Evolutionary conservation across 1,140 invertebrate species (phyloP), one percentile per base, ranked within the genome.

Genomic region (Drosophila grimshawi): DNA sequence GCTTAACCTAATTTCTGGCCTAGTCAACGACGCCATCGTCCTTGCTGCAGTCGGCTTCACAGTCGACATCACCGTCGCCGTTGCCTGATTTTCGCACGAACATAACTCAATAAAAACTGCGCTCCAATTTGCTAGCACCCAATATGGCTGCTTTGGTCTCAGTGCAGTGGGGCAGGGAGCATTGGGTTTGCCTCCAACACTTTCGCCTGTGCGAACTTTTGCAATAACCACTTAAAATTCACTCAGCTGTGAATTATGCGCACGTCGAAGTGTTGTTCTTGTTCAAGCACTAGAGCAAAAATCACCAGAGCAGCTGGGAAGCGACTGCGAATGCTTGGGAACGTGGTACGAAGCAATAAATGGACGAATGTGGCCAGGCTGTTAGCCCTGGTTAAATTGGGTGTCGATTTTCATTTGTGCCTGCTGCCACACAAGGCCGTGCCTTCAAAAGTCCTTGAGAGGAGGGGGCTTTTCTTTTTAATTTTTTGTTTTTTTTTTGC

Each of bases 181-280:
- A 29, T 19, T 19, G 19, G 19, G 19, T 19, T 19, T n/a, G 39
- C 39, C n/a, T 1, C 48, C 80, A 89, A 89, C 85, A 89, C 85
- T 89, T 89, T 89, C 85, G 78, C 85, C 78, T 73, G 48, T 63
- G 74, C 78, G 75, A 89, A 89, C 85, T 89, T 89, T 89, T 85
- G 85, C 85, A 89, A 89, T 89, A 89, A 89, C 86, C 85, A 89
- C 85, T 89, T 89, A 89, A 89, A 89, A 89, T 89, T 89, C 85
- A 89, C 85, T 89, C 85, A 89, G 75, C 85, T 85, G 85, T 89
- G 85, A 89, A 89, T 89, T 89, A 89, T 89, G 83, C 83, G 86
- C 83, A 80, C 80, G 78, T 80, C 73, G 60, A 77, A 86, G 83
- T 88, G 83, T 83, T 88, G 83, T 80, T 86, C 83, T 74, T 83